Conservation (phyloP, 2,797 vertebrate genomes). For the Cyclura pinguis region DNA sequence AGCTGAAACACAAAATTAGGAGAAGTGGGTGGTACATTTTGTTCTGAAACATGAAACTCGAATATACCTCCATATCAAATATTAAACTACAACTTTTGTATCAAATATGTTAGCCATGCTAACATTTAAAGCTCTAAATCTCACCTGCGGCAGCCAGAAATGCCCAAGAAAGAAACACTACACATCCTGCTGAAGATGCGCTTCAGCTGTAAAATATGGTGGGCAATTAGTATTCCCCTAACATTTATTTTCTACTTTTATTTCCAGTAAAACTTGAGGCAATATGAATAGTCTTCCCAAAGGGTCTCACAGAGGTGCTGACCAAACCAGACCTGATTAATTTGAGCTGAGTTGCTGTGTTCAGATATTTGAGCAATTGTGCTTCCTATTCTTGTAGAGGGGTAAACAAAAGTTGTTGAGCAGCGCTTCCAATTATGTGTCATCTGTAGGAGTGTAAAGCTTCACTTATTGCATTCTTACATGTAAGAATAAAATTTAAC, state of each 20-base stretch:
- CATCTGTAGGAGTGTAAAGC: too few relatives aligned
- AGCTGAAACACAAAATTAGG: neutral
- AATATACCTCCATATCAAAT: neutral
- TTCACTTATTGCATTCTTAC: too few relatives aligned
- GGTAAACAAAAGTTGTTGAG: neutral
- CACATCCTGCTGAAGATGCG: neutral
- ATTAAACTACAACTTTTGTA: neutral
- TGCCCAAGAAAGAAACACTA: too few relatives aligned
- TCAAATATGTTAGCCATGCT: neutral
- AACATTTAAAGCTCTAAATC: neutral
- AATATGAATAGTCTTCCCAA: neutral
- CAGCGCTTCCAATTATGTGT: neutral
- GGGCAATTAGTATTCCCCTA: neutral
- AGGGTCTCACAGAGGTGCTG: neutral
- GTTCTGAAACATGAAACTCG: neutral
- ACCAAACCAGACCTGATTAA: neutral
- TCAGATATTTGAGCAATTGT: neutral
- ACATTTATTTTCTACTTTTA: neutral
- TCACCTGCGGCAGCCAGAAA: neutral
- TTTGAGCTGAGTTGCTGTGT: neutral
- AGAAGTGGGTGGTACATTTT: neutral
- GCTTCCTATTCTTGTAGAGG: rapidly evolving
- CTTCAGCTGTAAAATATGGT: neutral
- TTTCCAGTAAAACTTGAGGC: neutral
- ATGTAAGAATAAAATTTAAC: too few relatives aligned